Evolutionary conservation across 2,113 vertebrate genomes (phyloP), one percentile per base, ranked within the genome.

Genomic region (Leucopsar rothschildi): DNA sequence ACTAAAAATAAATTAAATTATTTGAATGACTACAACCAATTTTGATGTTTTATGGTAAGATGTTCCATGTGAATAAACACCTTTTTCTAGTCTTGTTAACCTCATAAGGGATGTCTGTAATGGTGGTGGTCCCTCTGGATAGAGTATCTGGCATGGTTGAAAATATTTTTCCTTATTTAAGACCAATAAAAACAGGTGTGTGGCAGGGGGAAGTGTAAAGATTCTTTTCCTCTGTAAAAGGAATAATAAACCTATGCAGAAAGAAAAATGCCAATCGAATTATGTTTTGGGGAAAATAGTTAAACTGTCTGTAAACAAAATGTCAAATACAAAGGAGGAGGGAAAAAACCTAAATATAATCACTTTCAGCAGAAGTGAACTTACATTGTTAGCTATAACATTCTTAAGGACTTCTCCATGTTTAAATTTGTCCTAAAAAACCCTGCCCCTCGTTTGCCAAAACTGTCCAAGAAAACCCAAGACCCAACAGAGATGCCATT

Each of bases 381-480:
- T 65, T 39, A 42, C 4, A 16, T 18, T 80, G n/a, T 65, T 73
- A 72, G 22, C 33, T 75, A 5, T 56, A 70, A 63, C 2, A 25
- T 72, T 92, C 33, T 64, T 88, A 53, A 66, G 14, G 16, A 83
- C 8, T 57, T 80, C 68, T 83, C 40, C 3, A 2, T 56, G 12
- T 68, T 79, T n/a, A 71, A 70, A 17, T 56, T 68, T 76, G 10
- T 69, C 39, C 42, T 78, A 31, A 88, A 90, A 66, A 29, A 4
- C 5, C 3, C 9, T 57, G 8, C 5, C 5, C 10, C 3, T 40
- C 1, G 1, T 13, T 10, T 4, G 2, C 4, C 1, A 18, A 52
- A 76, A 24, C 9, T 4, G 3, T 3, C 5, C 11, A 52, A 49
- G 39, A 60, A 40, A 4, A 4, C 15, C 4, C 11, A 47, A 70